These are phyloP conservation scores for Epinephelus coioides DNA, from an alignment of 2,797 vertebrate species.

Conservation along the genomic window DNA sequence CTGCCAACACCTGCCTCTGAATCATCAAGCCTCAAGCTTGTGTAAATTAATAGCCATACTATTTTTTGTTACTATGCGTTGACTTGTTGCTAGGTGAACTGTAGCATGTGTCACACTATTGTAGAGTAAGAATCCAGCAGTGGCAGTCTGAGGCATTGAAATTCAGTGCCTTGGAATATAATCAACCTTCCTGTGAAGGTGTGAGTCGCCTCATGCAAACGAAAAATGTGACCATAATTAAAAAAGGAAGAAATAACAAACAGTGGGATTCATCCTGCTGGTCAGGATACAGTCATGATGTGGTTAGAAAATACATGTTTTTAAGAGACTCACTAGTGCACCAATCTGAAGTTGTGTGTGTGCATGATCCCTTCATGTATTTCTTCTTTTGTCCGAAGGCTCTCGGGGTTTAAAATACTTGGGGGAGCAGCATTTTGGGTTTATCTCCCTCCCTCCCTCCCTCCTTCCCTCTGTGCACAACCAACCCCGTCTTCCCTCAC, in stretches of 20 bases:
- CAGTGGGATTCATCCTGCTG: not conserved
- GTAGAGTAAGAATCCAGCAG: not conserved
- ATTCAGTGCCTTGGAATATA: slow-evolving; percentile 5
- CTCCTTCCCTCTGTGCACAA: slow-evolving; percentile 24
- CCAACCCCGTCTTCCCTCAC: slow-evolving; percentile 27
- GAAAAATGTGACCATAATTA: not conserved
- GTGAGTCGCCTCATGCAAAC: not conserved
- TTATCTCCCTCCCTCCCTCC: slow-evolving; percentile 22
- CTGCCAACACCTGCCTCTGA: slow-evolving; percentile 18
- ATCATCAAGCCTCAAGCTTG: not conserved
- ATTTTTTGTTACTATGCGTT: not conserved
- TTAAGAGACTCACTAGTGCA: slow-evolving; percentile 2
- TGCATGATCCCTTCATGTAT: slow-evolving; percentile 14
- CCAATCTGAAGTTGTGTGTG: slow-evolving; percentile 19
- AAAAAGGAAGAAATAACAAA: not conserved
- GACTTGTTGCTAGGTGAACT: slow-evolving; percentile 18
- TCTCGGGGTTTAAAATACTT: slow-evolving; percentile 58
- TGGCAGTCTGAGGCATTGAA: not conserved
- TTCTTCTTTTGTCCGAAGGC: slow-evolving; percentile 44
- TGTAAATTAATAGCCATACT: not conserved
- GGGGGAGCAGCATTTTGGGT: slow-evolving; percentile 59
- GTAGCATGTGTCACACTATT: slow-evolving; percentile 6
- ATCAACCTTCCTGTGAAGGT: slow-evolving; percentile 6
- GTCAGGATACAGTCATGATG: not conserved
- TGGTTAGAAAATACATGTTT: not conserved